phyloP scores from a whole-genome alignment of 2,113 vertebrate species.

The Oreochromis tanganicae region DNA sequence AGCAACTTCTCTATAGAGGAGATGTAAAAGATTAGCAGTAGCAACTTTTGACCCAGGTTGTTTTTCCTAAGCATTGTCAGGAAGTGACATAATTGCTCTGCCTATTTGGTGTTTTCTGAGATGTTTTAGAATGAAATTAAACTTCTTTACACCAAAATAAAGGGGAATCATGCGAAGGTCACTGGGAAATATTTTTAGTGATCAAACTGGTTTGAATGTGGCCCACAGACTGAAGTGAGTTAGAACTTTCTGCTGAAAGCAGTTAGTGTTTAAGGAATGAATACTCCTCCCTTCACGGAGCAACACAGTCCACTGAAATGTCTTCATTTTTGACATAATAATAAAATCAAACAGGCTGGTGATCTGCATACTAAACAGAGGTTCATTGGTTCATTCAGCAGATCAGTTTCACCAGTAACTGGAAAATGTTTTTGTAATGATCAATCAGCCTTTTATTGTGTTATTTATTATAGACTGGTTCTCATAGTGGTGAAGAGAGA shows the following conservation, averaged over 20 bases:
- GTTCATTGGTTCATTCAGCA: background rate
- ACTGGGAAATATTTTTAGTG: background rate
- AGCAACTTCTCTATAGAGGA: too few species aligned
- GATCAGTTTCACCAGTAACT: background rate
- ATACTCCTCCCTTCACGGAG: background rate
- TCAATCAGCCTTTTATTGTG: background rate
- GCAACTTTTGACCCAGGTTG: background rate
- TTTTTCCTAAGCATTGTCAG: background rate
- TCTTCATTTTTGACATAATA: background rate
- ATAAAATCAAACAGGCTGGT: background rate
- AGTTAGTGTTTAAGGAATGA: background rate
- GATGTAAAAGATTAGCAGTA: background rate
- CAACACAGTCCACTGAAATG: background rate
- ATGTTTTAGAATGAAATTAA: background rate
- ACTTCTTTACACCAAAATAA: background rate
- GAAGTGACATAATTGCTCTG: background rate
- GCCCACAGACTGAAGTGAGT: background rate
- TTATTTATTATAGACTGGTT: background rate
- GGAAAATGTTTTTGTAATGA: background rate
- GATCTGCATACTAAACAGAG: background rate
- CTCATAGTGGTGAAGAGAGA: background rate
- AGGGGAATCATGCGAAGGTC: background rate
- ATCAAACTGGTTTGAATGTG: background rate
- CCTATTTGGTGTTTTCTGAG: background rate
- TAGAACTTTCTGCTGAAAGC: background rate